A percentile compares a stretch with the other conserved stretches of the same genome.
Evolutionary conservation across 2,888 invertebrate genomes (phyloP).

Genomic region (Atherix ibis): DNA sequence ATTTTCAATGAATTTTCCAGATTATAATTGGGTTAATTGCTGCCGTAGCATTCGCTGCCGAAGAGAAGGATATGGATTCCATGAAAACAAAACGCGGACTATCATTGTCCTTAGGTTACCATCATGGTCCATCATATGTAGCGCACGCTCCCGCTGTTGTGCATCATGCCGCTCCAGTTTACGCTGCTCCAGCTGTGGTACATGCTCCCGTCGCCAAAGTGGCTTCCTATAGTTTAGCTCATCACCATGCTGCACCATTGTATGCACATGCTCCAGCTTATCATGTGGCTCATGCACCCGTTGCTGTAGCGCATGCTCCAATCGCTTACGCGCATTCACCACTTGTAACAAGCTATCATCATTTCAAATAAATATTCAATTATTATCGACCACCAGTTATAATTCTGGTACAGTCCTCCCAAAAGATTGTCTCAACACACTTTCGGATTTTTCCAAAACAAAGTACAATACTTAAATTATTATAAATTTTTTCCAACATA

Average conservation of each 20-base stretch:
- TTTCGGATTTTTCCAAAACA: too few species aligned
- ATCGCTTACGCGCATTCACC: constrained; percentile 3
- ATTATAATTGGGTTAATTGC: too few species aligned
- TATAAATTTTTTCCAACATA: too few species aligned
- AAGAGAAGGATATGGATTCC: constrained; percentile 2
- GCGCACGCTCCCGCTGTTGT: constrained; percentile 3
- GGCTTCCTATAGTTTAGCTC: constrained; percentile 3
- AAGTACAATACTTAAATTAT: too few species aligned
- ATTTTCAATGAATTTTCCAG: too few species aligned
- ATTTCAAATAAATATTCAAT: constrained; percentile 6
- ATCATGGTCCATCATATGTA: constrained; percentile 6
- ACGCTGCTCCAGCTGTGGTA: constrained; percentile 2
- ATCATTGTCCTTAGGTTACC: constrained; percentile 5
- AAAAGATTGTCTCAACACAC: too few species aligned
- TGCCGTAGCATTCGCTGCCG: constrained; percentile 3
- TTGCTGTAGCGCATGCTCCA: constrained; percentile 5
- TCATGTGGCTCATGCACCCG: constrained; percentile 1
- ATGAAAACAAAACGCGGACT: constrained; percentile 5
- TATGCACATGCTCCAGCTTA: constrained; percentile 5
- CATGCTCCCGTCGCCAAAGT: constrained; percentile 3
- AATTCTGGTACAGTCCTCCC: too few species aligned
- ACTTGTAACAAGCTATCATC: constrained; percentile 2
- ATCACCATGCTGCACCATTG: constrained; percentile 1
- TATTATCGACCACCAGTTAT: too few species aligned
- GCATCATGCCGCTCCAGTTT: constrained; percentile 1